Conservation (phyloP, 2,888 invertebrate species). For the Hyles lineata region DNA sequence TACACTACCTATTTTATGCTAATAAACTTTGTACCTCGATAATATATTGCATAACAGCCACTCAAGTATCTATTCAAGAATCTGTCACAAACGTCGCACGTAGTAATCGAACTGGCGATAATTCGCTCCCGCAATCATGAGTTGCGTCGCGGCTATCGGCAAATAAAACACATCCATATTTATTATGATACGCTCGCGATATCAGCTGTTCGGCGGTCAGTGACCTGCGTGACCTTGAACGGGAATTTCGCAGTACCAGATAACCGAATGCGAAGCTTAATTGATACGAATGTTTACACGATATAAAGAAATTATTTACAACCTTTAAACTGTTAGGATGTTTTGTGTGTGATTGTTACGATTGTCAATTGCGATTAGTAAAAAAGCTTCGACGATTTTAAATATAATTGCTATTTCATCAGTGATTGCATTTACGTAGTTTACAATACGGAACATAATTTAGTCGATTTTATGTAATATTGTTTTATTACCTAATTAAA, state of each 20-base stretch:
- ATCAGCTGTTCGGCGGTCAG: slow-evolving; percentile 25
- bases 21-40: too few relatives aligned
- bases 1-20: too few relatives aligned
- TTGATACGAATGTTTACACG: slow-evolving; percentile 19
- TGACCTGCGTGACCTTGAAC: slow-evolving; percentile 22
- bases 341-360: not conserved
- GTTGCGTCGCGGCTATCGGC: slow-evolving; percentile 3
- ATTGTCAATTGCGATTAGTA: not conserved
- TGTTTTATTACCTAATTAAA: too few relatives aligned
- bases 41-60: too few relatives aligned
- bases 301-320: slow-evolving; percentile 14
- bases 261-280: slow-evolving; percentile 2
- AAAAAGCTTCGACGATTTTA: too few relatives aligned
- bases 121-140: not conserved
- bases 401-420: too few relatives aligned
- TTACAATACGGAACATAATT: too few relatives aligned
- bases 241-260: slow-evolving; percentile 16
- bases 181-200: slow-evolving; percentile 21
- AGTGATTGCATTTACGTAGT: too few relatives aligned
- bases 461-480: too few relatives aligned
- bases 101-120: not conserved
- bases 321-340: not conserved
- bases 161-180: slow-evolving; percentile 24
- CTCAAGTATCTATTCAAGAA: too few relatives aligned
- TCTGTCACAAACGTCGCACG: not conserved